Evolutionary conservation across 1,140 invertebrate species (phyloP).

Genomic region (Scaptomyza pallida): DNA sequence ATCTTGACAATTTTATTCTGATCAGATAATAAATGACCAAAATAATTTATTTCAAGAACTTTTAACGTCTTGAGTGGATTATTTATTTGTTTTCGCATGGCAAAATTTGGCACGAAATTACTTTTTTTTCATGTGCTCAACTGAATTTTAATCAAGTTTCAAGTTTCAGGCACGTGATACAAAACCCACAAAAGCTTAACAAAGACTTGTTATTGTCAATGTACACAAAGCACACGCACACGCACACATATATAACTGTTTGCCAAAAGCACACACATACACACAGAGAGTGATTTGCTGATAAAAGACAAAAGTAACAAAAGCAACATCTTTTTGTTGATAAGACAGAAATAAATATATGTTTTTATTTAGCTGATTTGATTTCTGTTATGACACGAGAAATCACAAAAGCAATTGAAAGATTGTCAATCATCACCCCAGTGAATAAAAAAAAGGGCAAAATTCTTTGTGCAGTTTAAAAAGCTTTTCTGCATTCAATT

Average conservation of each 20-base stretch:
- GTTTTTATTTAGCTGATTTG: constrained; percentile 16
- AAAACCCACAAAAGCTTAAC: neutral
- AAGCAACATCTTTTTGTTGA: constrained; percentile 13
- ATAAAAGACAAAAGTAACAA: constrained; percentile 11
- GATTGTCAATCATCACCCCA: neutral
- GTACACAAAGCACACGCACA: neutral
- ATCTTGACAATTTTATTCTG: neutral
- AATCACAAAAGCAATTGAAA: neutral
- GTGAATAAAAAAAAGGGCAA: too few species aligned
- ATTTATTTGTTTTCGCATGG: neutral
- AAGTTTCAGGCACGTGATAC: constrained; percentile 13
- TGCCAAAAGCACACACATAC: constrained; percentile 1
- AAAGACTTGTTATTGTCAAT: neutral
- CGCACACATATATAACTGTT: constrained; percentile 8
- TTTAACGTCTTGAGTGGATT: neutral
- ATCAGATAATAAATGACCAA: neutral
- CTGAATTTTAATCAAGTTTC: constrained; percentile 18
- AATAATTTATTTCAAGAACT: neutral
- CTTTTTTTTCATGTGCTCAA: constrained; percentile 6
- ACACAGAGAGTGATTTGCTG: too few species aligned
- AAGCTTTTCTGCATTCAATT: too few species aligned
- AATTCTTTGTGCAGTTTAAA: too few species aligned
- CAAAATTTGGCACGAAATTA: neutral
- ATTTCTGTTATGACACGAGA: neutral
- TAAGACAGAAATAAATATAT: constrained; percentile 27